Conservation (phyloP, 2,113 vertebrate species). For the Neofelis nebulosa region DNA sequence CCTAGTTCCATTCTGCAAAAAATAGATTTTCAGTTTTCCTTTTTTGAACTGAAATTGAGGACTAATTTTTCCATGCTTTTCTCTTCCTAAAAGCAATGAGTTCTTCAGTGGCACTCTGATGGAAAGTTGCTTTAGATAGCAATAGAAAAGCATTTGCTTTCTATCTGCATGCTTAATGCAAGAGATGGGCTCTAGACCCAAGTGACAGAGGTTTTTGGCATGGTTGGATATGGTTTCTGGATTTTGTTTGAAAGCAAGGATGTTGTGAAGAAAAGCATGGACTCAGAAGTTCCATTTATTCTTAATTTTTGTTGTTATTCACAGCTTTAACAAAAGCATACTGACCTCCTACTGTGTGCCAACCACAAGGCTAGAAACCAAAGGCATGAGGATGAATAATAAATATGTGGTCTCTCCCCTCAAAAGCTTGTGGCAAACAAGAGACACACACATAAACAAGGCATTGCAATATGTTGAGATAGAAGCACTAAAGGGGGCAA, state of each 20-base stretch:
- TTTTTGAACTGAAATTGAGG: neutral
- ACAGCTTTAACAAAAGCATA: neutral
- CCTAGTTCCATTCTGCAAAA: neutral
- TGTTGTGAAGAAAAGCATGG: neutral
- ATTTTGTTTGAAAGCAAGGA: neutral
- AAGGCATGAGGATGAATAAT: neutral
- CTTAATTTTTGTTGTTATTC: neutral
- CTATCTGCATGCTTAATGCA: neutral
- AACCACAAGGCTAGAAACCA: neutral
- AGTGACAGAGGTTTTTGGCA: neutral
- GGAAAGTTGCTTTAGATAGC: neutral
- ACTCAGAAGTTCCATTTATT: neutral
- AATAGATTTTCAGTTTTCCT: neutral
- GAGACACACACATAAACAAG: neutral
- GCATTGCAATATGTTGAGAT: neutral
- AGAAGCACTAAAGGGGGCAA: neutral
- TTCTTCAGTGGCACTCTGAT: neutral
- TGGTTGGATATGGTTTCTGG: neutral
- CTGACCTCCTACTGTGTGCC: neutral
- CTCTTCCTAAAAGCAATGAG: neutral
- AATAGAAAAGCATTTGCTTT: neutral
- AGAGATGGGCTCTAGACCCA: neutral
- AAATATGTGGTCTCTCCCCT: neutral
- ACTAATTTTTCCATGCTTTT: neutral
- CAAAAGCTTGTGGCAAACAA: neutral